Base-by-base conservation (phyloP, 2,797 vertebrate species). In the Crenuchus spilurus region DNA sequence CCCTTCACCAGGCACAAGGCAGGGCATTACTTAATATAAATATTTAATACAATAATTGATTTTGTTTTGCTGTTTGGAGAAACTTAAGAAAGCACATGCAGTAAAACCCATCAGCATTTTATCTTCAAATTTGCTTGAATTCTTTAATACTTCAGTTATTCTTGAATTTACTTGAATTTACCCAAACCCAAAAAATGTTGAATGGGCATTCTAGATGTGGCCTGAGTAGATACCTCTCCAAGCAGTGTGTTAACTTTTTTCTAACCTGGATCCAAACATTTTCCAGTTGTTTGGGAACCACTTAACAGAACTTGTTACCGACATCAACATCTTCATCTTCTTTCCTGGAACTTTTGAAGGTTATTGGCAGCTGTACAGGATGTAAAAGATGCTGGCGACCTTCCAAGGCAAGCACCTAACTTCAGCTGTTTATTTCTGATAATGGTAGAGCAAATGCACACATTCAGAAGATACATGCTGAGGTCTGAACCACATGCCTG, bases 311-410 rank as follows among this genome's bases (percentile, higher is more conserved):
- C 22, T 4, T 8, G 8, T 35, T 8, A 13, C 2, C 5, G 3
- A 1, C 10, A 1, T 51, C 20, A 4, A 24, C 9, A 13, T 26
- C 18, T 10, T 9, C n/a, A n/a, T 24, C 22, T 35, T 22, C 10
- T 9, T 26, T 14, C 11, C 49, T 26, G 49, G 11, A 51, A 54
- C 65, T 14, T 62, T 60, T 51, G 57, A 77, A 37, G 65, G 63
- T 51, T 37, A 57, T 48, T 67, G 62, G 70, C 82, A 72, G 57
- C 66, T 35, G 62, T 46, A 44, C 67, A 24, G 72, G 74, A 61
- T 41, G 68, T 35, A 41, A 26, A 22, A 13, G 49, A 58, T 39
- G 6, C 58, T 58, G 63, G 58, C 66, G 65, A 77, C 63, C 54
- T 74, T 70, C 70, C 58, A 54, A 37, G 55, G 64, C 24, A 37